Base-by-base conservation (phyloP, 2,797 vertebrate genomes). In the Synaphobranchus kaupii region DNA sequence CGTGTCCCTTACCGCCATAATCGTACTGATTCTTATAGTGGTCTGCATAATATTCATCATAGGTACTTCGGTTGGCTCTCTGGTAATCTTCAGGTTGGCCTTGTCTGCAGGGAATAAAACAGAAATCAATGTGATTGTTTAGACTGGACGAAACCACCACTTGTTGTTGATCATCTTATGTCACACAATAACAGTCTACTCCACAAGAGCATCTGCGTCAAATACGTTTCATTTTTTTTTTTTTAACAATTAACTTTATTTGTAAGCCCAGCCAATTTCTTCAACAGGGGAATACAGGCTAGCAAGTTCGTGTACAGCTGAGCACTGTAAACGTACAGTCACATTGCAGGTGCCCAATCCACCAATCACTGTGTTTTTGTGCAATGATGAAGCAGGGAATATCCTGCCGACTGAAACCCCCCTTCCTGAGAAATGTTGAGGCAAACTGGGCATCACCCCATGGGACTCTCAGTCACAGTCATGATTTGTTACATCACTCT, bases 41-140 rank as follows among this genome's bases (percentile, higher is more conserved):
- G 68, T 95, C 95, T 91, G 96, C 92, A 91, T 98, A 99, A 95
- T 98, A 98, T 73, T 97, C 97, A 60, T 90, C 95, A 39, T 97
- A 97, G 93, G 96, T 96, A 96, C 95, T 96, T 96, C 95, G 98
- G 87, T 96, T 97, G n/a, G 96, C 86, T 94, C 94, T 96, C 58
- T 95, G 85, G 82, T 96, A 96, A 86, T 98, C 97, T 0, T 99
- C 98, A 20, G 95, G 20, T 91, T 97, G 97, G 0, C 96, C 97
- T 90, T 97, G 98, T 89, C 99, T 99, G 85, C 31, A 85, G 86
- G 39, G 86, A 87, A 91, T 2, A 87, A 89, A 81, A 2, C 81
- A 90, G 89, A 89, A 20, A 8, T 12, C 6, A 86, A 4, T 6
- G 2, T 84, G 15, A 56, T 76, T 1, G 73, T 44, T 47, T 44